Conservation (phyloP, 2,113 vertebrate species). For the Zonotrichia leucophrys region DNA sequence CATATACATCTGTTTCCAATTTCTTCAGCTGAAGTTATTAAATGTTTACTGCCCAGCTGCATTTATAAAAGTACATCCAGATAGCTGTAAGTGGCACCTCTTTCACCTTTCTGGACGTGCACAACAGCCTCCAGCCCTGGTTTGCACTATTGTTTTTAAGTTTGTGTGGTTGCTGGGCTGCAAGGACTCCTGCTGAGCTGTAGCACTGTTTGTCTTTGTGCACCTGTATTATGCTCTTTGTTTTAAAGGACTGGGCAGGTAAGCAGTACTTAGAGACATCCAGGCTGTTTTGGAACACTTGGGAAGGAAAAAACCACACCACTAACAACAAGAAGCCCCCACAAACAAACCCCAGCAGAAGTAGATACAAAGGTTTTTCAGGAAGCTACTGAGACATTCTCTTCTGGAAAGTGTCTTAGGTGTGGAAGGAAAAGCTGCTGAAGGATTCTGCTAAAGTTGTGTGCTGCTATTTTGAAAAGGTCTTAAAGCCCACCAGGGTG, state of each 20-base stretch:
- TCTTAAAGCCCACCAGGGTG: background rate
- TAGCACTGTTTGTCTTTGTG: background rate
- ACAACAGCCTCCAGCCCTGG: rapidly evolving
- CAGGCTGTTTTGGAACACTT: background rate
- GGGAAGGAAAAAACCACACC: background rate
- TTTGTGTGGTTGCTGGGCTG: background rate
- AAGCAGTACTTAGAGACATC: background rate
- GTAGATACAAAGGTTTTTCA: background rate
- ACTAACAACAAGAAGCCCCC: rapidly evolving
- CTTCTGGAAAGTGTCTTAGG: background rate
- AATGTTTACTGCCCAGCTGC: background rate
- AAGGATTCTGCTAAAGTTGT: background rate
- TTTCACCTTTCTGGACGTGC: background rate
- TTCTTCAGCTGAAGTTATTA: background rate
- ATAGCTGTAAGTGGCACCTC: background rate
- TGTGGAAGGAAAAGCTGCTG: background rate
- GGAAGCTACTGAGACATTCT: background rate
- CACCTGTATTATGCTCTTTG: background rate
- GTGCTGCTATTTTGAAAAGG: background rate
- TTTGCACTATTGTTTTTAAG: background rate
- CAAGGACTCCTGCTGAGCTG: background rate
- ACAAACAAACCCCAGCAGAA: background rate
- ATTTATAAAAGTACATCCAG: background rate
- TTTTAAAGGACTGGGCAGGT: background rate
- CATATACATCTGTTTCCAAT: background rate